A percentile compares a stretch with the other conserved stretches of the same genome.
Conservation (phyloP, 1,140 invertebrate species). For the Lamellibrachia luymesi region DNA sequence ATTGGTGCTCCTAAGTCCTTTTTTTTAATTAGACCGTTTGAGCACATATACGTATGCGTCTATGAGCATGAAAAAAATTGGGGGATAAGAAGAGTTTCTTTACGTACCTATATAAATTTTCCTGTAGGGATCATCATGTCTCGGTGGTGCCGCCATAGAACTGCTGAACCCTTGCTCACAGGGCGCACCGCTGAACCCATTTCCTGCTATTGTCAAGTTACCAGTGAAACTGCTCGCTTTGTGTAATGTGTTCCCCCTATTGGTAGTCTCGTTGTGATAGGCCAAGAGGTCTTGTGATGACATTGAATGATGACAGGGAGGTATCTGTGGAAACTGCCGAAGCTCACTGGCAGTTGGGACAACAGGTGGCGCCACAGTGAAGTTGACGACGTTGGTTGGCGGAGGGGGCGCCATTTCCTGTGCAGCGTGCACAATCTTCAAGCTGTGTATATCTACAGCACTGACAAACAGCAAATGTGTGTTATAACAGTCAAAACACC, state of each 20-base stretch:
- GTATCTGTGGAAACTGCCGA: background rate
- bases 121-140: background rate
- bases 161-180: background rate
- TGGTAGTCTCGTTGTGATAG: background rate
- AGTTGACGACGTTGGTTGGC: background rate
- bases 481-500: background rate
- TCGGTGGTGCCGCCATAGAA: background rate
- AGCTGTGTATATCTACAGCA: conserved; percentile 63
- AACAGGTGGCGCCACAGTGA: background rate
- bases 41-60: too few species aligned
- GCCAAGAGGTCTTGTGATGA: background rate
- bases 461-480: conserved; percentile 53
- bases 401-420: conserved; percentile 40
- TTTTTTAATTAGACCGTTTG: too few species aligned
- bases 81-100: background rate
- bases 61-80: too few species aligned
- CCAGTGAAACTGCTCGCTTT: background rate
- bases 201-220: background rate
- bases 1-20: too few species aligned
- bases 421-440: conserved; percentile 65
- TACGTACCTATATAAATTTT: background rate
- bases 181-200: background rate
- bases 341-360: background rate
- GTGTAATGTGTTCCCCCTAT: background rate
- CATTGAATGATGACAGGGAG: background rate